A percentile compares a stretch with the other conserved stretches of the same genome.
Evolutionary conservation across 2,888 invertebrate genomes (phyloP).

Genomic region (Dicyrtoma fusca): DNA sequence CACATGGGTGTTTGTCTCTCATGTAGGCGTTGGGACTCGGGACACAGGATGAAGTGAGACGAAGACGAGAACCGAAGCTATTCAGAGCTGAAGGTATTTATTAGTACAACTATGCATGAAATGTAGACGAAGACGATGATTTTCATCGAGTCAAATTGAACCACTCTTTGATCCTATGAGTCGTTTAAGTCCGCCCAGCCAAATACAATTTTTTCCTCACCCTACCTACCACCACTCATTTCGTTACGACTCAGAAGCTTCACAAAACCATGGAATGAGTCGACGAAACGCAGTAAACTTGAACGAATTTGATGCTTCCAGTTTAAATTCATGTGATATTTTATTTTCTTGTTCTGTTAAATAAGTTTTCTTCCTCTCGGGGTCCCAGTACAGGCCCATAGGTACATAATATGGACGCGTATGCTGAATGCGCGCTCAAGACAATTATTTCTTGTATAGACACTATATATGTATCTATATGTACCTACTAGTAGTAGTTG

Average conservation of each 20-base stretch:
- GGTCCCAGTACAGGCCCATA: too few relatives aligned
- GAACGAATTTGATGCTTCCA: constrained; percentile 41
- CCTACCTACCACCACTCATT: constrained; percentile 1
- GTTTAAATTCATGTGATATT: constrained; percentile 9
- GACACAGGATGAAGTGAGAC: too few relatives aligned
- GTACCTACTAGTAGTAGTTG: too few relatives aligned
- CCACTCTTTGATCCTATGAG: constrained; percentile 4
- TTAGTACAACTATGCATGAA: not conserved
- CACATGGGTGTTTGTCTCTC: too few relatives aligned
- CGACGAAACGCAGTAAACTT: constrained; percentile 43
- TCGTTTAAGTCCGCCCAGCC: not conserved
- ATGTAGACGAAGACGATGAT: not conserved
- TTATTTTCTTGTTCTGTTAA: constrained; percentile 13
- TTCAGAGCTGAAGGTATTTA: not conserved
- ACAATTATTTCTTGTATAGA: too few relatives aligned
- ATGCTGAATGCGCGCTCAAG: too few relatives aligned
- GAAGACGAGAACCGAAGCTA: not conserved
- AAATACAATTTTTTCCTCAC: not conserved
- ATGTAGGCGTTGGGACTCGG: too few relatives aligned
- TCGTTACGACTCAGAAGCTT: constrained; percentile 24
- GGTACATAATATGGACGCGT: too few relatives aligned
- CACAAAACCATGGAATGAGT: constrained; percentile 41
- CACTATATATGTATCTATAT: too few relatives aligned
- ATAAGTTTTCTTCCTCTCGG: not conserved
- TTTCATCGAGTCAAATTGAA: constrained; percentile 6